Percentiles rank a stretch among this genome's conserved stretches.
These are phyloP conservation scores for Microcebus jonahi DNA, from an alignment of 2,113 vertebrate species.

Conservation along the genomic window DNA sequence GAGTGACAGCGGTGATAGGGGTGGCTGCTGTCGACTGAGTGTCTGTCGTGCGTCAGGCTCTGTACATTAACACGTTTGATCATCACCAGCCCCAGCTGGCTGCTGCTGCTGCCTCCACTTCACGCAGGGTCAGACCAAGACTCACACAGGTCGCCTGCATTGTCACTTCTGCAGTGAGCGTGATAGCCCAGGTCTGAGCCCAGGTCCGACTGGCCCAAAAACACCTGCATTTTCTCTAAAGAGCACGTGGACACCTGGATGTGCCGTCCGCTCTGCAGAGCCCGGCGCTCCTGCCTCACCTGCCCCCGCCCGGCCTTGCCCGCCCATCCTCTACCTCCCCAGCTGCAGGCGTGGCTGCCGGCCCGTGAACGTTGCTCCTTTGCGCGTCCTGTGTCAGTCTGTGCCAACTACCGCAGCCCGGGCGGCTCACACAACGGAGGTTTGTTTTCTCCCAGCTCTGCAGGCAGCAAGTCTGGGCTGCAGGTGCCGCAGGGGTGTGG, in stretches of 20 bases:
- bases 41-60: background rate
- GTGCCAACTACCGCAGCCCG: background rate
- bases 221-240: background rate
- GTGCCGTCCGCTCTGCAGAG: accelerated
- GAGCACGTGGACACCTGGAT: background rate
- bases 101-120: background rate
- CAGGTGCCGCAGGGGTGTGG: background rate
- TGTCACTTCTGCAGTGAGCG: background rate
- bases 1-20: background rate
- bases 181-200: background rate
- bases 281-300: background rate
- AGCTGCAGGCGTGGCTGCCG: background rate
- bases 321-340: background rate
- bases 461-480: background rate
- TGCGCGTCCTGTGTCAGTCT: background rate
- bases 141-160: background rate
- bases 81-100: background rate
- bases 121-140: background rate
- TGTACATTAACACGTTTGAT: background rate
- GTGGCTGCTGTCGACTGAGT: background rate
- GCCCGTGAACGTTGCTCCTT: background rate
- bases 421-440: background rate
- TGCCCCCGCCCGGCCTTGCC: background rate
- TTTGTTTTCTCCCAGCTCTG: background rate
- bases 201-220: background rate